Conservation (phyloP, 2,888 invertebrate species). For the Drosophila monieri region DNA sequence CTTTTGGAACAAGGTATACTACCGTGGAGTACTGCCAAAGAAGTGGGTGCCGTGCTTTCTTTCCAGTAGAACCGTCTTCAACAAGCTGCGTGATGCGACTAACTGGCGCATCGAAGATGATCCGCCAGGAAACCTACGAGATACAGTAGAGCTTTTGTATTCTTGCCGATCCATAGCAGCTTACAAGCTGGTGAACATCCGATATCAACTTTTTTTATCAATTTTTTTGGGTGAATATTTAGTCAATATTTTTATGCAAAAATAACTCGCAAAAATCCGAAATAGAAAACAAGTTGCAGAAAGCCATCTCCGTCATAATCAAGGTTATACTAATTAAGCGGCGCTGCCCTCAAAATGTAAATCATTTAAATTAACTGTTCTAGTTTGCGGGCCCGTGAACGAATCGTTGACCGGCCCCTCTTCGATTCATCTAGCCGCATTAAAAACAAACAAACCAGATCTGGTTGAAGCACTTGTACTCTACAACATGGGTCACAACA, state of each 20-base stretch:
- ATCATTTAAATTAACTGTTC: conserved; percentile 61
- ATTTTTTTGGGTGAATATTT: background rate
- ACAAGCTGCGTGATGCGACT: conserved; percentile 53
- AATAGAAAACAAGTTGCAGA: background rate
- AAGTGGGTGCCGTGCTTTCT: background rate
- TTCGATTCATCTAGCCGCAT: conserved; percentile 26
- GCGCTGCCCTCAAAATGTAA: conserved; percentile 59
- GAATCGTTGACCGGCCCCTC: conserved; percentile 23
- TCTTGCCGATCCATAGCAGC: background rate
- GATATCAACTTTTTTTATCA: no score
- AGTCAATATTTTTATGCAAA: background rate
- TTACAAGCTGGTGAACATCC: background rate
- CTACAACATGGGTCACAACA: background rate
- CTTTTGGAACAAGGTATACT: background rate
- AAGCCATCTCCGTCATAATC: background rate
- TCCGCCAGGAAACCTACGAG: conserved; percentile 50
- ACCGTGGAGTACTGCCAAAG: background rate
- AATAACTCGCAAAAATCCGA: background rate
- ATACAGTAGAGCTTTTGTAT: conserved; percentile 1
- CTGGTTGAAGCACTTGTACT: background rate
- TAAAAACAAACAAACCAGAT: background rate
- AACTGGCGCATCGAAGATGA: conserved; percentile 55
- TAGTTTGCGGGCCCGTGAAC: conserved; percentile 20
- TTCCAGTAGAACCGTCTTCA: conserved; percentile 19
- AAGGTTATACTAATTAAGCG: conserved; percentile 1